Base-by-base conservation (phyloP, 2,113 vertebrate species). In the Ardeotis arabs region DNA sequence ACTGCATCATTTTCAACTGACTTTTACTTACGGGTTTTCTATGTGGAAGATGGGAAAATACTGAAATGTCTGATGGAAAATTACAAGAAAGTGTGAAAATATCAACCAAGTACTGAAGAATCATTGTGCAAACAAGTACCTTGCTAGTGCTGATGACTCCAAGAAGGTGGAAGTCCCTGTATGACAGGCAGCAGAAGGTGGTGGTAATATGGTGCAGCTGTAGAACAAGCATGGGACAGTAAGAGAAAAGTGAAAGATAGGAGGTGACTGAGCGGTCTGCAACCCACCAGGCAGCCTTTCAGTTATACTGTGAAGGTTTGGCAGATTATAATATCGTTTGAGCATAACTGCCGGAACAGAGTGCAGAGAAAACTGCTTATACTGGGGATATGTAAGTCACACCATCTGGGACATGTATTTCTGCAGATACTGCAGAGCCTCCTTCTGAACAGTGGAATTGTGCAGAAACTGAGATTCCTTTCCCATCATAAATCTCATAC, bases 271-370 rank as follows among this genome's bases (percentile, higher is more conserved):
- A 73, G 24, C 2, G 29, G 20, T 39, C 39, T 91, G 29, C 35
- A 62, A 87, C 68, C 17, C 47, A 25, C 0, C 0, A 74, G 15
- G 24, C 12, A 53, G 47, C 25, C 3, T 68, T 4, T 81, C 19
- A 50, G 5, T 21, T 41, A 13, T 39, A 29, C n/a, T 63, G 0
- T 12, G 18, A n/a, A 50, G 10, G 3, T 1, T 63, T 84, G 83
- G 19, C 19, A 67, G 20, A 9, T 78, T 69, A 50, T 63, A 67
- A 28, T 37, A 63, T 45, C 7, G 15, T 28, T 78, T 87, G 2
- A 31, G 17, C 19, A 47, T 31, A 67, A 47, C 44, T 87, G 14
- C 25, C 7, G 6, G 29, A 50, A 58, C 58, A 68, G 25, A 62
- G 7, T n/a, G 25, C 55, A 66, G 25, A 76, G 37, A 41, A 92